A percentile compares a stretch with the other conserved stretches of the same genome.
These are phyloP conservation scores for Emys orbicularis DNA, from an alignment of 2,797 vertebrate genomes.

Conservation along the genomic window DNA sequence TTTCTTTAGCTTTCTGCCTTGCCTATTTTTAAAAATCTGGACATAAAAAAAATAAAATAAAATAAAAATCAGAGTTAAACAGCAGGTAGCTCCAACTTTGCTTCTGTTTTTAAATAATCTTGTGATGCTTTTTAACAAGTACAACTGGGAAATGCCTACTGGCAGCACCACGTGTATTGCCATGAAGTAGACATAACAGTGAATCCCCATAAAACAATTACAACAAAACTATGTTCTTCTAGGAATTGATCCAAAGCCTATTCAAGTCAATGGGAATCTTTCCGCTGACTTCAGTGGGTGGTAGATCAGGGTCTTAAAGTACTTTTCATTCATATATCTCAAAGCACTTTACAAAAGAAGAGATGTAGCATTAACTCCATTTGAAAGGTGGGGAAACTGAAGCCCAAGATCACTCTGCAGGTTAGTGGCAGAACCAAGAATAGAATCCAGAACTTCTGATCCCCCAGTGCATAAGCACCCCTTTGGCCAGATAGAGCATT, in stretches of 20 bases:
- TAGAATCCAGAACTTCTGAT: not conserved
- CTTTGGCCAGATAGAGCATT: not conserved
- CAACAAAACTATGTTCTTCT: not conserved
- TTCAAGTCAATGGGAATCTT: constrained; percentile 61
- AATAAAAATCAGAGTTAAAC: not conserved
- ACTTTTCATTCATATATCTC: not conserved
- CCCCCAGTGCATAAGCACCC: not conserved
- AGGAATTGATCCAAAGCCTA: constrained; percentile 33
- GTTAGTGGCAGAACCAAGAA: not conserved
- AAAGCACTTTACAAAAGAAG: not conserved
- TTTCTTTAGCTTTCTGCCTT: not conserved
- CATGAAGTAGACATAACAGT: constrained; percentile 55
- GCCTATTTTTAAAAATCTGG: not conserved
- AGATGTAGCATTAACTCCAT: not conserved
- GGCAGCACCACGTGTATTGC: constrained; percentile 22
- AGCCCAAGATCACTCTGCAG: not conserved
- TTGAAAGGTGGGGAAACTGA: not conserved
- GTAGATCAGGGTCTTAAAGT: not conserved
- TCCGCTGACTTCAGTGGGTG: not conserved
- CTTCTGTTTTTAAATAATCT: constrained; percentile 7
- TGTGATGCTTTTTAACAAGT: constrained; percentile 52
- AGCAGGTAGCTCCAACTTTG: not conserved
- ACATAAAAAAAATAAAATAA: not conserved
- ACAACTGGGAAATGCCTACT: constrained; percentile 49
- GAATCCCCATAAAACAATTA: not conserved